A percentile compares a stretch with the other conserved stretches of the same genome.
phyloP scores from a whole-genome alignment of 2,888 invertebrate species.

The Hypomecis punctinalis region DNA sequence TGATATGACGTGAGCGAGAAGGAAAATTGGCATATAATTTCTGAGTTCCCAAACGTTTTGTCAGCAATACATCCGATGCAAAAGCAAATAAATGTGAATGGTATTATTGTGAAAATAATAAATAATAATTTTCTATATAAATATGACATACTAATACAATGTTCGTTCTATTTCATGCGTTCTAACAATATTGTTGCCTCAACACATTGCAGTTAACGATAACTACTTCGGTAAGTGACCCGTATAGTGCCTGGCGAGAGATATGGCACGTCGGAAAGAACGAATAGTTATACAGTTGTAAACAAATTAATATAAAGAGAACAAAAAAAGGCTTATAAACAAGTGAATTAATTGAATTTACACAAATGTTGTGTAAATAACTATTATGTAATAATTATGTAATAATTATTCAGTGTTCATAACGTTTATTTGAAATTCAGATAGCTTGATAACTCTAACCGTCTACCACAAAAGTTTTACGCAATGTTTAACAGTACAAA shows the following conservation, averaged over 20 bases:
- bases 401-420: no score
- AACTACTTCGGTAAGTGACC: constrained; percentile 98
- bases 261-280: constrained; percentile 20
- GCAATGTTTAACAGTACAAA: no score
- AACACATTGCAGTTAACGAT: constrained; percentile 95
- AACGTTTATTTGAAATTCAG: no score
- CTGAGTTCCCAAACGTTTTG: neutral
- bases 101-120: constrained; percentile 15
- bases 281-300: neutral
- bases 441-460: no score
- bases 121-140: constrained; percentile 29
- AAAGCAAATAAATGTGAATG: constrained; percentile 28
- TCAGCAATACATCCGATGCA: neutral
- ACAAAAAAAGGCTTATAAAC: no score
- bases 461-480: no score
- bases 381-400: no score
- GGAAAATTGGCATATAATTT: no score
- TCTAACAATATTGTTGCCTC: constrained; percentile 77
- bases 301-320: no score
- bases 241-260: constrained; percentile 8
- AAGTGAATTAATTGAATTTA: no score
- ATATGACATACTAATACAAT: constrained; percentile 56
- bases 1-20: no score
- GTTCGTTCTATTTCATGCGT: constrained; percentile 78
- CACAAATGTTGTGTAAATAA: neutral